phyloP scores from a whole-genome alignment of 2,113 vertebrate genomes.

The Turnix velox region DNA sequence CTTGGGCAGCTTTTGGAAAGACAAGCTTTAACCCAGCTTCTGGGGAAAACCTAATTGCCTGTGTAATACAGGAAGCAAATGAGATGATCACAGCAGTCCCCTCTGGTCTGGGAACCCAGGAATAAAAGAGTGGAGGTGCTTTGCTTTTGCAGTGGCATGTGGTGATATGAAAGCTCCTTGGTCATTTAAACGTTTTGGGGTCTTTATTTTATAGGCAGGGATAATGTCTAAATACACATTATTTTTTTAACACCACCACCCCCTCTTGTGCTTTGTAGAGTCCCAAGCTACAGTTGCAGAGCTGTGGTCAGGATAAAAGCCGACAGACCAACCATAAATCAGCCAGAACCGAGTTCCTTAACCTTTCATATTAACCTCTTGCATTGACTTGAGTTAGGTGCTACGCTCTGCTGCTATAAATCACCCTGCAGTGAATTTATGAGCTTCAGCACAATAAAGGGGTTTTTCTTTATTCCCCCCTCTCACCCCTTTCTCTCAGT shows the following conservation, averaged over 20 bases:
- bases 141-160: background rate
- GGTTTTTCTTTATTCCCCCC: slow-evolving; percentile 2
- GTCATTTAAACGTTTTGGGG: slow-evolving; percentile 38
- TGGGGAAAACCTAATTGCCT: background rate
- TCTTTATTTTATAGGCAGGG: slow-evolving; percentile 62
- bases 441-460: slow-evolving; percentile 55
- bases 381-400: slow-evolving; percentile 73
- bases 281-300: slow-evolving; percentile 43
- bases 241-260: slow-evolving; percentile 51
- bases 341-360: slow-evolving; percentile 70
- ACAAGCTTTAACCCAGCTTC: background rate
- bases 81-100: background rate
- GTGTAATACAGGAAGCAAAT: slow-evolving; percentile 3
- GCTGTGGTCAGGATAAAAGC: slow-evolving; percentile 71
- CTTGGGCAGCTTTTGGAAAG: background rate
- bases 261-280: slow-evolving; percentile 41
- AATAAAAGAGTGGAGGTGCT: background rate
- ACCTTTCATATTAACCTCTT: slow-evolving; percentile 79
- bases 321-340: slow-evolving; percentile 64
- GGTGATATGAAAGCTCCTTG: background rate
- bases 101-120: background rate
- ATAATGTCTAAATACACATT: slow-evolving; percentile 54
- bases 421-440: slow-evolving; percentile 72
- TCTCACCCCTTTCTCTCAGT: background rate
- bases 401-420: slow-evolving; percentile 63